phyloP scores from a whole-genome alignment of 92 coral and sea anemone genomes.

The Umimayanthus kanabou region DNA sequence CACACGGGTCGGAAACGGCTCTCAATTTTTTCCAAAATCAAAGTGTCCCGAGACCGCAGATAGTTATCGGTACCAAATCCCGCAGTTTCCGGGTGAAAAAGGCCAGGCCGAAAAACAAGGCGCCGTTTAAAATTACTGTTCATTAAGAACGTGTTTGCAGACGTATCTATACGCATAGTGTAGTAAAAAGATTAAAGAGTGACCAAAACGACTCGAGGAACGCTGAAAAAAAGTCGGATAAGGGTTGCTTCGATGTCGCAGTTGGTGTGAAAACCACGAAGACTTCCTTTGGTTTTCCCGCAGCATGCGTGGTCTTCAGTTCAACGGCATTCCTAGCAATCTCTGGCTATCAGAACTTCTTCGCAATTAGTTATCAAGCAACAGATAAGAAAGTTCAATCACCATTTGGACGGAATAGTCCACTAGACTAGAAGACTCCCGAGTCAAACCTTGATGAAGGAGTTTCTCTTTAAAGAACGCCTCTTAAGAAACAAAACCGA shows the following conservation, averaged over 20 bases:
- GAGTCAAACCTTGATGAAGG: slow-evolving; percentile 26
- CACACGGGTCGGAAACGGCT: slow-evolving; percentile 17
- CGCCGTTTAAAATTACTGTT: slow-evolving; percentile 25
- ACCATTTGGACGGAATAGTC: slow-evolving; percentile 1
- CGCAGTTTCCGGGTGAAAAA: slow-evolving; percentile 66
- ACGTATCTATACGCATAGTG: not conserved
- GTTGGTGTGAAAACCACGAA: not conserved
- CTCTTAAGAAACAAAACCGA: slow-evolving; percentile 30
- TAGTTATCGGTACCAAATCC: slow-evolving; percentile 29
- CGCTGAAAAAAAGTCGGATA: not conserved
- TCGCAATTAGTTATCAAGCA: slow-evolving; percentile 43
- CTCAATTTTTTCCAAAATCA: slow-evolving; percentile 1
- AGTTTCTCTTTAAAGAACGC: not conserved
- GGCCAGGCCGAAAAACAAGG: slow-evolving; percentile 53
- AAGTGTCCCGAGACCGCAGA: slow-evolving; percentile 39
- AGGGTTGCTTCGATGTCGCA: not conserved
- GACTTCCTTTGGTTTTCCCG: not conserved
- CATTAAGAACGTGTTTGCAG: slow-evolving; percentile 44
- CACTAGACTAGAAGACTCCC: slow-evolving; percentile 38
- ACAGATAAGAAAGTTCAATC: slow-evolving; percentile 40
- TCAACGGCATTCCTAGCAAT: slow-evolving; percentile 16
- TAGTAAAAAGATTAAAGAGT: not conserved
- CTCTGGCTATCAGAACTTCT: slow-evolving; percentile 26
- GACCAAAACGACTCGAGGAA: not conserved
- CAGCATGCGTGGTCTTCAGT: not conserved